Base-by-base conservation (phyloP, 2,113 vertebrate genomes). In the Vireo altiloquus region DNA sequence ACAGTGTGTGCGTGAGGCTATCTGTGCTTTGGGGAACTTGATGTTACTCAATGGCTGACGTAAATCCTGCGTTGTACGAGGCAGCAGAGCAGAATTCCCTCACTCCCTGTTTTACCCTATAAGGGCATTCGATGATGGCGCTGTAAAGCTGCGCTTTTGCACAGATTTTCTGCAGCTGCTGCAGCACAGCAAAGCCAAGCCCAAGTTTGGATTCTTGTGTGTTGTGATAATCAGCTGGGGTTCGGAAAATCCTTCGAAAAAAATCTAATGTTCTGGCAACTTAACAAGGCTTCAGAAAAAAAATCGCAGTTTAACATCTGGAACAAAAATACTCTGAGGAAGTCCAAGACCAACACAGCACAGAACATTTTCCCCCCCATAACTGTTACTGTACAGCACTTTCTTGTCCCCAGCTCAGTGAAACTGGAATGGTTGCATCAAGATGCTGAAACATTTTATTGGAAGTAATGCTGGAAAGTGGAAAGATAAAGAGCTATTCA, bases 191-290 rank as follows among this genome's bases (percentile, higher is more conserved):
- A 37, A 95, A 95, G 95, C 96, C 96, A 97, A 97, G 94, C 64
- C 71, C 81, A 71, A 93, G 85, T 96, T 96, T 97, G 95, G 97
- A 98, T 98, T 98, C 96, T 79, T 97, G 94, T 8, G 57, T 96
- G 97, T 97, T 98, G 97, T 96, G 98, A 98, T 98, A 98, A 98
- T 97, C 98, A 98, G 97, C 97, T 98, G 96, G 96, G 93, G 95
- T 96, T 97, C 90, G 39, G 96, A 98, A 98, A 98, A 97, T 95
- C 96, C 96, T 97, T 97, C 15, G 89, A 97, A 91, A 91, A 92
- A 95, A 97, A 93, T 95, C 90, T 69, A 93, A 92, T 76, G 79
- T 86, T 95, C 93, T 98, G 98, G 97, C 98, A 97, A 90, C 82
- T 94, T 92, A 96, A 96, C 92, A 95, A 98, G 95, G 94, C 96